These are phyloP conservation scores for Litocranius walleri DNA, from an alignment of 2,113 vertebrate genomes.

Conservation along the genomic window DNA sequence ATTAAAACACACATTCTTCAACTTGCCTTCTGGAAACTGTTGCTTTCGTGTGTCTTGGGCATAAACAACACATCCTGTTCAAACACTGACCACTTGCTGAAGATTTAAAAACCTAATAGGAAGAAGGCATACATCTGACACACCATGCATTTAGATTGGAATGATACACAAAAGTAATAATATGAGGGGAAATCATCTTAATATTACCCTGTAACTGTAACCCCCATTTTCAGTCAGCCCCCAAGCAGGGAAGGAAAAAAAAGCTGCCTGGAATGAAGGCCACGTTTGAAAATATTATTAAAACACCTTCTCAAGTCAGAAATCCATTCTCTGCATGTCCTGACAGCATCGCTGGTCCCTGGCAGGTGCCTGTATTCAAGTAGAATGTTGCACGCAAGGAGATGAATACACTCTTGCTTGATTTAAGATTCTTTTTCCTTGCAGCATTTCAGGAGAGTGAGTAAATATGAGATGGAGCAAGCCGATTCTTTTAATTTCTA, in stretches of 20 bases:
- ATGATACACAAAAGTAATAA: neutral
- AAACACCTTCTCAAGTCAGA: constrained; percentile 49
- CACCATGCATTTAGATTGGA: neutral
- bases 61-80: constrained; percentile 57
- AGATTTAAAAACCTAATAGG: neutral
- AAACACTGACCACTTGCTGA: constrained; percentile 60
- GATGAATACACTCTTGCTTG: constrained; percentile 80
- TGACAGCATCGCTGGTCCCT: constrained; percentile 71
- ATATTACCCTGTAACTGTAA: neutral
- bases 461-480: constrained; percentile 75
- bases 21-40: constrained; percentile 26
- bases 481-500: constrained; percentile 80
- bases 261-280: neutral
- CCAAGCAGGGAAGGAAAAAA: neutral
- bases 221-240: neutral
- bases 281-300: neutral
- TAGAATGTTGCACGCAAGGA: constrained; percentile 70
- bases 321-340: constrained; percentile 61
- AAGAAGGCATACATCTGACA: neutral
- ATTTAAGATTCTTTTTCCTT: constrained; percentile 72
- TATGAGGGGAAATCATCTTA: neutral
- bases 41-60: constrained; percentile 42
- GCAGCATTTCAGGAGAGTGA: constrained; percentile 78
- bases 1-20: constrained; percentile 44
- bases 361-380: constrained; percentile 69